A percentile compares a stretch with the other conserved stretches of the same genome.
Evolutionary conservation across 1,140 invertebrate genomes (phyloP).

Genomic region (Plectrocnemia conspersa): DNA sequence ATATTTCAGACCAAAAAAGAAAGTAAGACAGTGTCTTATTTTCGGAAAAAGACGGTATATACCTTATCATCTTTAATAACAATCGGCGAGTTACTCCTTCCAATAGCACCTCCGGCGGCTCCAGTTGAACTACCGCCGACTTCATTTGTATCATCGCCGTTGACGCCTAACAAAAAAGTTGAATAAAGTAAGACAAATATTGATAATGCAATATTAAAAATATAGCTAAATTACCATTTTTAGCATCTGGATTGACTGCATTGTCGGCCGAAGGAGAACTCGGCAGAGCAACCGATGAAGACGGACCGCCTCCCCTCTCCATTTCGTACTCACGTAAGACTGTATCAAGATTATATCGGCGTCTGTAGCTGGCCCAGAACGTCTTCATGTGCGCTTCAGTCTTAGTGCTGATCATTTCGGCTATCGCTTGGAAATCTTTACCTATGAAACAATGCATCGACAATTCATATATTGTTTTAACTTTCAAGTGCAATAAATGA

Average conservation of each 20-base stretch:
- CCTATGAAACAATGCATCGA: constrained; percentile 36
- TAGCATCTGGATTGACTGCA: not conserved
- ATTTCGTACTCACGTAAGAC: constrained; percentile 83
- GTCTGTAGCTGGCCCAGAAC: constrained; percentile 87
- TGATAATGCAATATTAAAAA: not conserved
- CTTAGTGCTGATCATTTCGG: constrained; percentile 92
- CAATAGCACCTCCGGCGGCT: constrained; percentile 23
- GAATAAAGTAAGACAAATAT: not conserved
- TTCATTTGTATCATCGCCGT: constrained; percentile 22
- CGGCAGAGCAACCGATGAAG: constrained; percentile 40
- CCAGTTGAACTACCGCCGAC: constrained; percentile 23
- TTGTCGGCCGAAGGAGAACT: constrained; percentile 1
- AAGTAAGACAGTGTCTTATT: too few species aligned
- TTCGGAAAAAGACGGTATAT: too few species aligned
- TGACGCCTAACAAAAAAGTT: constrained; percentile 7
- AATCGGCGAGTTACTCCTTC: constrained; percentile 29
- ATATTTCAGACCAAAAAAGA: too few species aligned
- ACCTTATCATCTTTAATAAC: constrained; percentile 33
- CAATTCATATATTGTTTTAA: not conserved
- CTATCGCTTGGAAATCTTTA: constrained; percentile 92
- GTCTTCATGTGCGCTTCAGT: constrained; percentile 85
- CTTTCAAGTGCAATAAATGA: not conserved
- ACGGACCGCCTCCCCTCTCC: constrained; percentile 40
- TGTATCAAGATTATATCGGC: constrained; percentile 85
- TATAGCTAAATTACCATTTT: constrained; percentile 1